Conservation (phyloP, 2,888 invertebrate species). For the Ceratothoa steindachneri region DNA sequence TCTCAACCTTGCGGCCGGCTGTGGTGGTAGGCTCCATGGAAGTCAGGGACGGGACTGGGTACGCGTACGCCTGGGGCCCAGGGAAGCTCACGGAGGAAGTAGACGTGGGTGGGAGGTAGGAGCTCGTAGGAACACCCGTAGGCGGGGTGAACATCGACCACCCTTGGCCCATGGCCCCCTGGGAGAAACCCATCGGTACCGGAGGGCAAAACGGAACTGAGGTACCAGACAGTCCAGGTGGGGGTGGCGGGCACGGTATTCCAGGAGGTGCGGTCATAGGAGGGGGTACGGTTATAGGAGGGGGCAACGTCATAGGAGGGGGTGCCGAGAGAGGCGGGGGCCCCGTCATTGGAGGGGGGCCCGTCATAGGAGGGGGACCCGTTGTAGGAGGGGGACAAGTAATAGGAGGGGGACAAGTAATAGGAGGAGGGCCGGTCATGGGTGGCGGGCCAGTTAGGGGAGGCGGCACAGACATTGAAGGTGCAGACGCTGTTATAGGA, state of each 20-base stretch:
- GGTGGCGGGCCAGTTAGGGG: background rate
- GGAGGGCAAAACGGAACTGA: background rate
- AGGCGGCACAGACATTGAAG: background rate
- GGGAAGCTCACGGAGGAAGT: background rate
- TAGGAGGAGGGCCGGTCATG: background rate
- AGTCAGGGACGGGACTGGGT: background rate
- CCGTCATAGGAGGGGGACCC: background rate
- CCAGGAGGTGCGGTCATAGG: background rate
- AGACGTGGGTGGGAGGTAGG: background rate
- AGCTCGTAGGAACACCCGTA: background rate
- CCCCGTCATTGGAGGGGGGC: background rate
- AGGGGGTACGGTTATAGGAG: background rate
- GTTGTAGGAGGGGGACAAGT: background rate
- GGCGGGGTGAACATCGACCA: background rate
- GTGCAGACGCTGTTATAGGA: background rate
- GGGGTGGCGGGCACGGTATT: background rate
- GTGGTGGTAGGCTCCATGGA: background rate
- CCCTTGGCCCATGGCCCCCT: background rate
- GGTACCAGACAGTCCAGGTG: background rate
- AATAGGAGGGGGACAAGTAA: background rate
- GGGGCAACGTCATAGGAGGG: background rate
- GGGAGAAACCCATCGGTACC: background rate
- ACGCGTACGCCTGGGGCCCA: background rate
- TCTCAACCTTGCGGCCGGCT: background rate
- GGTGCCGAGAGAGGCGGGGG: background rate